Percentiles rank a stretch among this genome's conserved stretches.
Conservation (phyloP, 2,888 invertebrate genomes). For the Harpagoxenus sublaevis region DNA sequence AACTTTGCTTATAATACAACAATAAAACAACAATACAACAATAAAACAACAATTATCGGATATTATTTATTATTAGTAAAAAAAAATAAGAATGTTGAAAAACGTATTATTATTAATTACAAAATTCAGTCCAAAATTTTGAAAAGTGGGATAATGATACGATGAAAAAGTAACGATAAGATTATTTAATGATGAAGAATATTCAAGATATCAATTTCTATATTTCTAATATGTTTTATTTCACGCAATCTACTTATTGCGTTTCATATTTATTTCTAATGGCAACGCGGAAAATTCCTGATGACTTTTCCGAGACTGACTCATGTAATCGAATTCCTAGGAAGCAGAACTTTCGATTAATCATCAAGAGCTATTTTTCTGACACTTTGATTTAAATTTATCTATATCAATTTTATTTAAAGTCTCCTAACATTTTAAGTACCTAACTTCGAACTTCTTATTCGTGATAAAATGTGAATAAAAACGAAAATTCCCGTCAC, state of each 20-base stretch:
- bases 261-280: not conserved
- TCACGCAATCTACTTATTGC: not conserved
- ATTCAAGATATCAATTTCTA: not conserved
- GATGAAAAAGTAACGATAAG: not conserved
- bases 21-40: not conserved
- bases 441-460: not conserved
- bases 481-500: not conserved
- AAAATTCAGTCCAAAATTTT: not conserved
- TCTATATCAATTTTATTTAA: not conserved
- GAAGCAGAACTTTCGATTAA: not conserved
- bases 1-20: not conserved
- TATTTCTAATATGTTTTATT: not conserved
- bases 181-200: conserved; percentile 7
- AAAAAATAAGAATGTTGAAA: not conserved
- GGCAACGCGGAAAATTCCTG: conserved; percentile 1
- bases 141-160: not conserved
- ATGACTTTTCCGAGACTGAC: not conserved
- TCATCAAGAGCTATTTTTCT: not conserved
- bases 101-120: not conserved
- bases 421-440: not conserved
- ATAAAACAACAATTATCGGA: not conserved
- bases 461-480: not conserved
- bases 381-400: not conserved
- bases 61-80: not conserved
- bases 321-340: not conserved